phyloP scores from a whole-genome alignment of 2,797 vertebrate species.

The Dipus sagitta region DNA sequence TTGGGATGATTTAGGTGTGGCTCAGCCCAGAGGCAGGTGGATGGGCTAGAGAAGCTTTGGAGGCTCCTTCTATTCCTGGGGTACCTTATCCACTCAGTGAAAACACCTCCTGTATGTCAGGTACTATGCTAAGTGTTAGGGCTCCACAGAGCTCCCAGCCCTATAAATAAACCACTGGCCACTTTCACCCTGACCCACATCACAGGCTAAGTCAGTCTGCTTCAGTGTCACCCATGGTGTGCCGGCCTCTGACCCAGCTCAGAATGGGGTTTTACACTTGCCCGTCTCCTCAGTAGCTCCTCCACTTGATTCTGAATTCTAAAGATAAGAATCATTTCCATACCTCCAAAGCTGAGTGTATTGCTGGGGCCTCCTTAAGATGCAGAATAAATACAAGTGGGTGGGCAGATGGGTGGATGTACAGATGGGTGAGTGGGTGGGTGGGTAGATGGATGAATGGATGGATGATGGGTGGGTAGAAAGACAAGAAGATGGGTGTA shows the following conservation, averaged over 20 bases:
- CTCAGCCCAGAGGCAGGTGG: slow-evolving; percentile 77
- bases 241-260: neutral
- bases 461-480: neutral
- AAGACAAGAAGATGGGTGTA: neutral
- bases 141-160: neutral
- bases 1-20: slow-evolving; percentile 77
- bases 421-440: neutral
- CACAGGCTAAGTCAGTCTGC: neutral
- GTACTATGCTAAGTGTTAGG: neutral
- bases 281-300: neutral
- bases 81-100: slow-evolving; percentile 7
- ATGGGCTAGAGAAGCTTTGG: slow-evolving; percentile 62
- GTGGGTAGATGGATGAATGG: neutral
- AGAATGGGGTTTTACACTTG: neutral
- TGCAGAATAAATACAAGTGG: slow-evolving; percentile 6
- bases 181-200: neutral
- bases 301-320: slow-evolving; percentile 37
- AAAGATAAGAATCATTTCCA: slow-evolving; percentile 29
- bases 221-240: neutral
- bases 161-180: neutral
- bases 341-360: neutral
- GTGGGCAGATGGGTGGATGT: neutral
- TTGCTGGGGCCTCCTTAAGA: neutral
- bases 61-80: slow-evolving; percentile 17
- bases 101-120: slow-evolving; percentile 14